Base-by-base conservation (phyloP, 2,888 invertebrate species). In the Scelioninae gen. 1 region DNA sequence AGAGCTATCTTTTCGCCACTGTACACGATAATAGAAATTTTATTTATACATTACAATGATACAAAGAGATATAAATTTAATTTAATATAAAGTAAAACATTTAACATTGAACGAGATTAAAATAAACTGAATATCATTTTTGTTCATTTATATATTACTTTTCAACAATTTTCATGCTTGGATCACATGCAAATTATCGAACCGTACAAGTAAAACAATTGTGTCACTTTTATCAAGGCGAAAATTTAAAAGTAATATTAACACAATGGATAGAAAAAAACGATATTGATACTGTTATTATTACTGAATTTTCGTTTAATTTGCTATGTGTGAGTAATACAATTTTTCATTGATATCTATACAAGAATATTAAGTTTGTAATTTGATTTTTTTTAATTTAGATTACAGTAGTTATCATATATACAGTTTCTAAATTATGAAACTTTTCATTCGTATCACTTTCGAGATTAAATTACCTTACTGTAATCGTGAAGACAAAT, bases 391-490 rank as follows among this genome's bases (percentile, higher is more conserved):
- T 7, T 49, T 8, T 6, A 47, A 8, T 47, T 47, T 47, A 47
- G 13, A 11, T 47, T 47, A 43, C 43, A 43, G 5, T 43, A 43
- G 10, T 11, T 43, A 43, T 43, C 10, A 47, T 13, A 11, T 49
- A 49, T 11, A 32, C 49, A 49, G 34, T 53, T 23, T 34, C 32
- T 69, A 55, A 56, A 43, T 49, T 58, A 51, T 56, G 11, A 38
- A 58, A 71, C 47, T 38, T 38, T 72, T 51, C 51, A 43, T 58
- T 62, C 71, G 58, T 72, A 62, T 72, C 60, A 72, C 60, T 62
- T 72, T 72, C 60, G n/a, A 62, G 71, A 72, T 62, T 58, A 72
- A 72, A 60, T 72, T 62, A 72, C 60, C 43, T 51, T 23, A 43
- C 51, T 47, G 60, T 51, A 72, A 72, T 62, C 60, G 43, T 43